Conservation (phyloP, 1,140 invertebrate species). For the Drosophila nasuta region DNA sequence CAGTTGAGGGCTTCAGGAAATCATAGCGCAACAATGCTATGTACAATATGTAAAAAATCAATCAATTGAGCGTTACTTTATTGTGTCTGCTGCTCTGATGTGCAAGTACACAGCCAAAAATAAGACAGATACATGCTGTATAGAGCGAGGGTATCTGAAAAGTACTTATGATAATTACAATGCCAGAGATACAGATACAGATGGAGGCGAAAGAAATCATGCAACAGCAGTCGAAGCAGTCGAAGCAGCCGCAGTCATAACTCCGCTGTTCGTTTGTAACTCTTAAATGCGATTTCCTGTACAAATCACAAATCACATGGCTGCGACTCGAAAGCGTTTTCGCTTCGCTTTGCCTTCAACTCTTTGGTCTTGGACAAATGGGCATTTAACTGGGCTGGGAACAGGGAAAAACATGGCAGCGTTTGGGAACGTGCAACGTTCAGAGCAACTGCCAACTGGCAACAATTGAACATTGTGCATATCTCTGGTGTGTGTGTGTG, state of each 20-base stretch:
- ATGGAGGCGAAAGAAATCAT: slow-evolving; percentile 11
- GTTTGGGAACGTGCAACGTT: slow-evolving; percentile 47
- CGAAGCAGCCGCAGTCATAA: slow-evolving; percentile 21
- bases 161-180: slow-evolving; percentile 81
- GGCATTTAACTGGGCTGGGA: slow-evolving; percentile 44
- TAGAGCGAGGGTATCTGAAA: not conserved
- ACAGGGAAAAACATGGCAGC: slow-evolving; percentile 15
- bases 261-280: slow-evolving; percentile 23
- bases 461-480: slow-evolving; percentile 14
- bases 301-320: slow-evolving; percentile 77
- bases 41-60: slow-evolving; percentile 65
- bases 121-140: slow-evolving; percentile 1
- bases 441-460: too few relatives aligned
- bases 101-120: slow-evolving; percentile 5
- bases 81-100: not conserved
- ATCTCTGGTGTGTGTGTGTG: slow-evolving; percentile 10
- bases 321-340: slow-evolving; percentile 56
- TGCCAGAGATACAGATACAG: slow-evolving; percentile 52
- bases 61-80: slow-evolving; percentile 63
- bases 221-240: not conserved
- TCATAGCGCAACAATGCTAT: slow-evolving; percentile 45
- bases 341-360: slow-evolving; percentile 54
- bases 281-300: slow-evolving; percentile 76
- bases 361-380: slow-evolving; percentile 47
- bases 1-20: slow-evolving; percentile 53